phyloP scores from a whole-genome alignment of 1,140 invertebrate species.

The Caerostris darwini region DNA sequence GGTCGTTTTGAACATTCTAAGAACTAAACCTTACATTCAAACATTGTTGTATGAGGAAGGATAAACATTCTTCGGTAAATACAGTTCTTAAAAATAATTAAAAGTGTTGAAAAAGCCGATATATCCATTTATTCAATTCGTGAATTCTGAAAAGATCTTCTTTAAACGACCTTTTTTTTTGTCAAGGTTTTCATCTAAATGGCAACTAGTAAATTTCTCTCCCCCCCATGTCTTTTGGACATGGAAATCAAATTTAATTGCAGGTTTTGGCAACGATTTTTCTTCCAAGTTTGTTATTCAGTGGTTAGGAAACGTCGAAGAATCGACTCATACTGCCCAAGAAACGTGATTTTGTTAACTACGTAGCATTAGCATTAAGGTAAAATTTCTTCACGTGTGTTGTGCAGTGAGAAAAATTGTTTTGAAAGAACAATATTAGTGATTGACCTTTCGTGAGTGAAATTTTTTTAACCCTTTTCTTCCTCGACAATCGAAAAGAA shows the following conservation, averaged over 20 bases:
- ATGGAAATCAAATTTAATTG: background rate
- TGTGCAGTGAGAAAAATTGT: background rate
- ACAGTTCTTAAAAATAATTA: background rate
- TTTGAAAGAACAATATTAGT: constrained; percentile 9
- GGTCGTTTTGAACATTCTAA: no score
- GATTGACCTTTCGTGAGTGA: constrained; percentile 29
- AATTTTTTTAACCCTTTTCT: background rate
- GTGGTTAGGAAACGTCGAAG: background rate
- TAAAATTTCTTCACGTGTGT: background rate
- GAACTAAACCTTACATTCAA: no score
- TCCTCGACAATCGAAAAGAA: background rate
- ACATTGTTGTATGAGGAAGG: no score
- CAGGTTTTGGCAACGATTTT: background rate
- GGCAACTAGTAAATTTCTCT: background rate
- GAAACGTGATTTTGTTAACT: constrained; percentile 1
- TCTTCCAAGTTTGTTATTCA: background rate
- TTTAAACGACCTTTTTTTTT: background rate
- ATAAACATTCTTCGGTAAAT: no score
- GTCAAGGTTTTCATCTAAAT: background rate
- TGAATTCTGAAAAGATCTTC: background rate
- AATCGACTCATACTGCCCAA: background rate
- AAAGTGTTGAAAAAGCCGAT: background rate
- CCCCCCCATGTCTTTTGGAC: background rate
- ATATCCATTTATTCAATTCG: background rate
- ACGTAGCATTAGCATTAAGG: background rate